Evolutionary conservation across 2,113 vertebrate species (phyloP).

Genomic region (Brachyhypopomus occidentalis): DNA sequence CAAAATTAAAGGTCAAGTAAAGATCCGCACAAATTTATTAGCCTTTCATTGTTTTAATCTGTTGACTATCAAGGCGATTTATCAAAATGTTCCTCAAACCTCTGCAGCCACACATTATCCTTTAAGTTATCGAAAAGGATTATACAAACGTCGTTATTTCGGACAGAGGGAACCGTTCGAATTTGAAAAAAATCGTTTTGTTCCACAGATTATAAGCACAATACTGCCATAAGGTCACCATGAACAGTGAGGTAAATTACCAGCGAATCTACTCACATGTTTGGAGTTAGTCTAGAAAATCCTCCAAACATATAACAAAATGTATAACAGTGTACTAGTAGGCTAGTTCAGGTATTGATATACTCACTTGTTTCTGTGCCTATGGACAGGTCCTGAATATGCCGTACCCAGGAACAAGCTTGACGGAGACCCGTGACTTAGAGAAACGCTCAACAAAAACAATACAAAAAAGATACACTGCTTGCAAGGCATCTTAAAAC

Average conservation of each 20-base stretch:
- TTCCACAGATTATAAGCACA: too few species aligned
- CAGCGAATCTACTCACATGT: too few species aligned
- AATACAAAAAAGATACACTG: slow-evolving; percentile 48
- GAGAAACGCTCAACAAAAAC: slow-evolving; percentile 64
- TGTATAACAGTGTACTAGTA: too few species aligned
- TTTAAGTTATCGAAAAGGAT: too few species aligned
- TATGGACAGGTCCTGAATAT: slow-evolving; percentile 42
- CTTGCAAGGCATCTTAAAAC: slow-evolving; percentile 53
- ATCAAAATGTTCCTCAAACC: background rate
- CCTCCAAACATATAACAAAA: too few species aligned
- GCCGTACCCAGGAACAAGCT: slow-evolving; percentile 59
- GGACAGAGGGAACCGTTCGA: too few species aligned
- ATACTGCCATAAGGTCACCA: too few species aligned
- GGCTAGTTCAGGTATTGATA: too few species aligned
- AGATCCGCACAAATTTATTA: too few species aligned
- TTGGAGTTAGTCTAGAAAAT: too few species aligned
- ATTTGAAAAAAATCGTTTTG: too few species aligned
- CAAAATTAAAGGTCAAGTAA: background rate
- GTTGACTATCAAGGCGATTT: background rate
- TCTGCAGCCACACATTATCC: background rate
- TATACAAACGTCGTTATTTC: background rate
- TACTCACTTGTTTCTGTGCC: slow-evolving; percentile 73
- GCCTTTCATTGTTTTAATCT: background rate
- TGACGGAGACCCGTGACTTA: slow-evolving; percentile 65
- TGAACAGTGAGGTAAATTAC: too few species aligned